Percentiles rank a stretch among this genome's conserved stretches.
phyloP scores from a whole-genome alignment of 2,888 invertebrate species.

The Agriopis aurantiaria region DNA sequence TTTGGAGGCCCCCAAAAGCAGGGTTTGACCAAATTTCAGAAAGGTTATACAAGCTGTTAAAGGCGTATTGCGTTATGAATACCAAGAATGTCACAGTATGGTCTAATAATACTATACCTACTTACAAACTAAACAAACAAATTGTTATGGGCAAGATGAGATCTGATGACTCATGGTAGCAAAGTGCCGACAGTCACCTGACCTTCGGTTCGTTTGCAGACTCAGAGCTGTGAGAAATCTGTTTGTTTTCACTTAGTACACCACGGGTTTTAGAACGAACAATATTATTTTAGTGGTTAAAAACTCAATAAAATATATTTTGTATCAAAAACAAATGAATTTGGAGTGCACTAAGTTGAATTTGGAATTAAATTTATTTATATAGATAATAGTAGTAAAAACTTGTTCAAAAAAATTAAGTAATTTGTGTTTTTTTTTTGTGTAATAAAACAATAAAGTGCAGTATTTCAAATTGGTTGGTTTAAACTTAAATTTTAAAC shows the following conservation, averaged over 20 bases:
- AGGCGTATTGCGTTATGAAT: neutral
- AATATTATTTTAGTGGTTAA: neutral
- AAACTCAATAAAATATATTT: neutral
- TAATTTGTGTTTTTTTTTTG: too few species aligned
- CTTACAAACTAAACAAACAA: neutral
- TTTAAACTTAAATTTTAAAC: too few species aligned
- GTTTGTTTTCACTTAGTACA: slow-evolving; percentile 27
- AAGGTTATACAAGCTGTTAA: neutral
- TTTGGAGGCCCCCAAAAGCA: neutral
- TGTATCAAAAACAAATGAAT: neutral
- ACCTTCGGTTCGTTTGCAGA: slow-evolving; percentile 28
- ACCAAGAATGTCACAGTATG: slow-evolving; percentile 2
- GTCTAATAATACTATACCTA: neutral
- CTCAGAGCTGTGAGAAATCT: slow-evolving; percentile 23
- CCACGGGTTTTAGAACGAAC: slow-evolving; percentile 4
- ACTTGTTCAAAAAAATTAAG: neutral
- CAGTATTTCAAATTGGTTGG: too few species aligned
- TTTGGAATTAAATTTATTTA: neutral
- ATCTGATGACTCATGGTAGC: slow-evolving; percentile 22
- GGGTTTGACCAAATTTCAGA: neutral
- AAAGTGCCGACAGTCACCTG: slow-evolving; percentile 6
- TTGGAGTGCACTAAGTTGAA: neutral
- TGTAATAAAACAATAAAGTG: too few species aligned
- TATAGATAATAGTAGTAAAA: neutral
- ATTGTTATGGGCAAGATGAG: slow-evolving; percentile 12